Evolutionary conservation across 2,888 invertebrate species (phyloP).

Genomic region (Heliconius aoede): DNA sequence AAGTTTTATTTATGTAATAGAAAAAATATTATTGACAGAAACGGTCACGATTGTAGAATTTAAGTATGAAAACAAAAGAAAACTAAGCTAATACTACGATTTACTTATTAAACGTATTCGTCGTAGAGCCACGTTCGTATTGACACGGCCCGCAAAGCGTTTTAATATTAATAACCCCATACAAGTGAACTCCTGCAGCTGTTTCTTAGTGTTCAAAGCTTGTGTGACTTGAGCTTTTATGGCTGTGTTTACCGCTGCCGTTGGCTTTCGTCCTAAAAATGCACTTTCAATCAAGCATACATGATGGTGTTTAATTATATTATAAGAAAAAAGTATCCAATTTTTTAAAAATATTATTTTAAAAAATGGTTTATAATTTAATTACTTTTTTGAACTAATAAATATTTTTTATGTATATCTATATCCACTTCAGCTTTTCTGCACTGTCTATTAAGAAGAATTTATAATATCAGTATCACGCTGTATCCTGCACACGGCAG

Average conservation of each 20-base stretch:
- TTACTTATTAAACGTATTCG: slow-evolving; percentile 1
- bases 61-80: neutral
- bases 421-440: no score
- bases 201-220: slow-evolving; percentile 54
- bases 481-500: no score
- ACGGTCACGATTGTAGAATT: neutral
- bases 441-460: no score
- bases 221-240: slow-evolving; percentile 69
- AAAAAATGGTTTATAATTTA: no score
- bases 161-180: slow-evolving; percentile 80
- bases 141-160: slow-evolving; percentile 65
- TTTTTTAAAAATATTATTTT: no score
- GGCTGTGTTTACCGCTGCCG: slow-evolving; percentile 74
- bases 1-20: no score
- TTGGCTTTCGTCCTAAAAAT: slow-evolving; percentile 56
- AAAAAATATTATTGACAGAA: neutral
- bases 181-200: slow-evolving; percentile 67
- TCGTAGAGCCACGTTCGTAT: slow-evolving; percentile 54
- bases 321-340: neutral
- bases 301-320: slow-evolving; percentile 30
- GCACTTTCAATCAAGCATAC: slow-evolving; percentile 56
- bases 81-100: neutral
- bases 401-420: no score
- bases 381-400: no score
- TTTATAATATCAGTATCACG: no score